Base-by-base conservation (phyloP, 2,888 invertebrate genomes). In the Drosophila phalerata region DNA sequence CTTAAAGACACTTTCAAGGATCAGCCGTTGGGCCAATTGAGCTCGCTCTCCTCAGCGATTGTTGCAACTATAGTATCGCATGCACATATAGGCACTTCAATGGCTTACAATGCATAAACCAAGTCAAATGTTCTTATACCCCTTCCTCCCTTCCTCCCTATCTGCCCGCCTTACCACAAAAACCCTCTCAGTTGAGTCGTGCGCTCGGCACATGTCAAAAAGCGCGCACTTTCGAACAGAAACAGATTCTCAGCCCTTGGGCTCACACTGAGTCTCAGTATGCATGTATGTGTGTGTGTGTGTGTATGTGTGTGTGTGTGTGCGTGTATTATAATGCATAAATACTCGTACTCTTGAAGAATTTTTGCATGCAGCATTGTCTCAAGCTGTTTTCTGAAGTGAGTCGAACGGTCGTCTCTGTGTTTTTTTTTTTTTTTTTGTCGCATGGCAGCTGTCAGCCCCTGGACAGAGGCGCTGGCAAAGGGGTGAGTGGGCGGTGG, bases 351-450 rank as follows among this genome's bases (percentile, higher is more conserved):
- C 76, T 78, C 72, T 64, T 68, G 61, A 72, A 66, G 80, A 77
- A 78, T 73, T 83, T 84, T 79, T 78, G 82, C 82, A 85, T 87
- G 82, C 88, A 61, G 84, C 88, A 85, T 85, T 85, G 84, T 85
- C 84, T 85, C 89, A 88, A 88, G 87, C 89, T 88, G 88, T 88
- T 88, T 85, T 82, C 81, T 85, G 89, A 85, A 86, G 88, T 86
- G 88, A 86, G 84, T 67, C 79, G 79, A 77, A 75, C 63, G 77
- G 60, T 67, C 79, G 79, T 74, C 79, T 74, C 79, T 79, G 74
- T 42, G 53, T 64, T 70, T 66, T 40, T 61, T 22, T 17, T 22
- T 53, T 15, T 48, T 55, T 51, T 55, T 49, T 71, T 79, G 71
- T 80, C 79, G 81, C 81, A 81, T 74, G 66, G 69, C 79, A 80